Base-by-base conservation (phyloP, 92 coral and sea anemone genomes). In the Zoanthus sociatus region DNA sequence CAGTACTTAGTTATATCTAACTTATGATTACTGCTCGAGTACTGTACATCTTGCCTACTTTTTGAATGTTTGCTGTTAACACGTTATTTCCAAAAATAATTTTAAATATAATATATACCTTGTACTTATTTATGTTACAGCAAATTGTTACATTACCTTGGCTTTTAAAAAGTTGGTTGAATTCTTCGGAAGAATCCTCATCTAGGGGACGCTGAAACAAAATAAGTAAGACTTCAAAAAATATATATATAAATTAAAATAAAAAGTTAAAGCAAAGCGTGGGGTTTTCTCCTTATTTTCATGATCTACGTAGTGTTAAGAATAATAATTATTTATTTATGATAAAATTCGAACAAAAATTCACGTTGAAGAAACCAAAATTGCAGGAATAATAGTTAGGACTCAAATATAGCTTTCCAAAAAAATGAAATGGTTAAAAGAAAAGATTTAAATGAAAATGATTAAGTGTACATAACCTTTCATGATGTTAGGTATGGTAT, bases 141-240 rank as follows among this genome's bases (percentile, higher is more conserved):
- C 0, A 50, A 1, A 2, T 7, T 50, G 55, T 50, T 63, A 17
- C 9, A 83, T 68, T 86, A 94, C 97, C 89, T 76, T 86, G 86
- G 77, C 92, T 92, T 53, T 89, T 77, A 26, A 89, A 75, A 20
- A 94, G 92, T 64, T 89, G 88, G 55, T 30, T 48, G 73, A 94
- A 94, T 45, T 94, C 97, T 12, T 71, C 77, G 4, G 74, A 83
- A 33, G 54, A 53, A 70, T 92, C 93, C 66, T 86, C 97, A 26
- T 88, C 93, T 60, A 94, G 26, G 9, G 93, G 93, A 72, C 89
- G 89, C 97, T 94, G 26, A 37, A 37, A 37, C 42, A 37, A 37
- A 37, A 4, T 4, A 37, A 37, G 42, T 37, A 37, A 2, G 4
- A 37, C 42, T 37, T 37, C n/a, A 68, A 77, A 60, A 53, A 30